Conservation (phyloP, 2,888 invertebrate species). For the Branchipolynoe longqiensis region DNA sequence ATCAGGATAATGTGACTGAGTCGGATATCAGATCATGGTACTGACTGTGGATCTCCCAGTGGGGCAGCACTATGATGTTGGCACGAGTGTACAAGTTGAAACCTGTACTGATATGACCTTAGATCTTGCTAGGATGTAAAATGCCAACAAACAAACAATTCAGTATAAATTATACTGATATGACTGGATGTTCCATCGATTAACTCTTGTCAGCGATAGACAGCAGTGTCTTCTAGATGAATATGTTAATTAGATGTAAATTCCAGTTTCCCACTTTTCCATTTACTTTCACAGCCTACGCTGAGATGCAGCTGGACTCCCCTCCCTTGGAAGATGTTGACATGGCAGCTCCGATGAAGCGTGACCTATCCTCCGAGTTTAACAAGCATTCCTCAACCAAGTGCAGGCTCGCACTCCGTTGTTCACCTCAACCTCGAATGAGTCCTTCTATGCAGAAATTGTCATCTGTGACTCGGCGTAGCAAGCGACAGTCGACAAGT, state of each 20-base stretch:
- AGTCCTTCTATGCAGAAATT: no score
- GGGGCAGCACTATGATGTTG: neutral
- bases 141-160: no score
- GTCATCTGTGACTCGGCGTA: no score
- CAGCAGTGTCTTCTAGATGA: neutral
- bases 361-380: conserved; percentile 11
- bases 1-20: no score
- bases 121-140: no score
- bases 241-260: neutral
- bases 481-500: no score
- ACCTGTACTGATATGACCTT: neutral
- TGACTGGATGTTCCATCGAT: neutral
- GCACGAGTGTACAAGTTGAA: neutral
- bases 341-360: conserved; percentile 30
- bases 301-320: conserved; percentile 5
- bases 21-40: no score
- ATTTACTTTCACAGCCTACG: neutral
- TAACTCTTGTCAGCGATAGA: neutral
- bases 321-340: conserved; percentile 25
- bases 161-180: neutral
- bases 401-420: no score
- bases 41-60: neutral
- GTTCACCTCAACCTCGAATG: no score
- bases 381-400: neutral
- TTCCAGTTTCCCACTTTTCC: neutral